A percentile compares a stretch with the other conserved stretches of the same genome.
phyloP scores from a whole-genome alignment of 23 tunicate species.

The Styela clava region DNA sequence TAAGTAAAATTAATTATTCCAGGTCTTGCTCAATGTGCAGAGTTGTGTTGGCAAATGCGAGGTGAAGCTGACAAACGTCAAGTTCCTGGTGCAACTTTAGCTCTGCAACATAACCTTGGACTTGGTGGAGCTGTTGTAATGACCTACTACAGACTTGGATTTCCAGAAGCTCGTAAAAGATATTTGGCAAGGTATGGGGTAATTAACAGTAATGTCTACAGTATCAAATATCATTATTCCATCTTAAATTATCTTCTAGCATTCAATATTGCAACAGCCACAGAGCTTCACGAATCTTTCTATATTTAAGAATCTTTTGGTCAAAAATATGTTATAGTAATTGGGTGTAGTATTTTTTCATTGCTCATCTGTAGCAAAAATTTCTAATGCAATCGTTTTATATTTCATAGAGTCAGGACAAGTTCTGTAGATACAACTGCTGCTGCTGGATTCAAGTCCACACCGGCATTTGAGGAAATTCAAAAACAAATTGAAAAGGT shows the following conservation, averaged over 20 bases:
- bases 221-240: no score
- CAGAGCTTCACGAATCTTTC: no score
- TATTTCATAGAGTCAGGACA: neutral
- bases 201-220: no score
- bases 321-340: no score
- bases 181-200: constrained; percentile 65
- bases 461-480: constrained; percentile 71
- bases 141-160: constrained; percentile 92
- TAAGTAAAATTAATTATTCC: no score
- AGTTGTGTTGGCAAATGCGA: constrained; percentile 94
- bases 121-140: constrained; percentile 94
- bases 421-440: constrained; percentile 48
- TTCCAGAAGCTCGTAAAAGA: constrained; percentile 84
- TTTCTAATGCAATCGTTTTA: no score
- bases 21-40: constrained; percentile 97
- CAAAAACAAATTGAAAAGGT: constrained; percentile 30
- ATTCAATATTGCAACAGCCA: no score
- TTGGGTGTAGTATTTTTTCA: no score
- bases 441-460: constrained; percentile 91
- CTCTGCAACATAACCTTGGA: constrained; percentile 97
- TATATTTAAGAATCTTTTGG: no score
- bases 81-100: constrained; percentile 66
- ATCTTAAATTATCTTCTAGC: no score
- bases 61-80: constrained; percentile 98
- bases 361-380: no score